These are phyloP conservation scores for Zoanthus solanderi DNA, from an alignment of 92 coral and sea anemone genomes.

Conservation along the genomic window DNA sequence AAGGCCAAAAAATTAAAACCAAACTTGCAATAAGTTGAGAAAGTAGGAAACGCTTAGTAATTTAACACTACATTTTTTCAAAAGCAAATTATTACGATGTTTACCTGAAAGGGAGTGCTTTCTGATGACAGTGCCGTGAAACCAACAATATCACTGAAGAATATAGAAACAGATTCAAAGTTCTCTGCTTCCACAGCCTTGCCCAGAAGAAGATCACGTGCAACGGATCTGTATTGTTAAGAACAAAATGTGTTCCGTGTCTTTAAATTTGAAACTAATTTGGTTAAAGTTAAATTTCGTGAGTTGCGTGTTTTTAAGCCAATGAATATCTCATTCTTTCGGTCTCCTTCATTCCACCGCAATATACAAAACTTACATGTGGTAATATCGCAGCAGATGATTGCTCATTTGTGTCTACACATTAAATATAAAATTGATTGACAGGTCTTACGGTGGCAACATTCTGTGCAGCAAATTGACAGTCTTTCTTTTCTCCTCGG, in stretches of 20 bases:
- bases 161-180: slow-evolving; percentile 97
- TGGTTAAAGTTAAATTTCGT: not conserved
- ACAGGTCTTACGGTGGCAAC: slow-evolving; percentile 94
- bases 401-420: no score
- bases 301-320: no score
- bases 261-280: not conserved
- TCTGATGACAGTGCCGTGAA: slow-evolving; percentile 95
- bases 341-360: no score
- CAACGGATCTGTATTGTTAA: slow-evolving; percentile 76
- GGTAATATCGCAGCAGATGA: no score
- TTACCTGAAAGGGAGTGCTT: slow-evolving; percentile 96
- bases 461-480: slow-evolving; percentile 89
- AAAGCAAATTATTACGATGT: not conserved
- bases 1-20: no score
- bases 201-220: slow-evolving; percentile 91
- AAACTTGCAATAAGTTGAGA: no score
- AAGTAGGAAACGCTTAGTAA: no score
- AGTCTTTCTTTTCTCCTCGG: slow-evolving; percentile 96
- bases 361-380: no score
- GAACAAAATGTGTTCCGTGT: not conserved
- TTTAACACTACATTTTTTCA: not conserved
- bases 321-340: no score
- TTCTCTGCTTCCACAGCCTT: slow-evolving; percentile 89
- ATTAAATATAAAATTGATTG: not conserved
- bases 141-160: slow-evolving; percentile 99